phyloP scores from a whole-genome alignment of 53 echinoderm and acorn worm genomes.

The Arbacia lixula region DNA sequence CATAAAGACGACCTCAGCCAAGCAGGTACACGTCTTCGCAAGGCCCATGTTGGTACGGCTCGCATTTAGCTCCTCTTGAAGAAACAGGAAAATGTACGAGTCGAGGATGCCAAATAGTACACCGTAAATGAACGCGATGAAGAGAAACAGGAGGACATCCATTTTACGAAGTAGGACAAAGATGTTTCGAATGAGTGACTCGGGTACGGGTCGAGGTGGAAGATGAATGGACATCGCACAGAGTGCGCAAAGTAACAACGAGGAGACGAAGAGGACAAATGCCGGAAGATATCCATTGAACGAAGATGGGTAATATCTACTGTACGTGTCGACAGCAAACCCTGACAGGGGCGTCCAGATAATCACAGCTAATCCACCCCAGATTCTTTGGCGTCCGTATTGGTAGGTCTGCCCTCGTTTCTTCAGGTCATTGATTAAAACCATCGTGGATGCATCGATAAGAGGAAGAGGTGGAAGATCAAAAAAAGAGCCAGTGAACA shows the following conservation, averaged over 20 bases:
- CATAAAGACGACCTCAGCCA: conserved; percentile 86
- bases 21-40: conserved; percentile 77
- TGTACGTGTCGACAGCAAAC: conserved; percentile 59
- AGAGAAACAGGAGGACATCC: conserved; percentile 64
- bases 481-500: conserved; percentile 32
- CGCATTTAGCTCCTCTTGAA: conserved; percentile 68
- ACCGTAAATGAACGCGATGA: conserved; percentile 44
- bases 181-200: conserved; percentile 60
- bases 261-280: not conserved
- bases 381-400: conserved; percentile 72
- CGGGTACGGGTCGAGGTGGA: conserved; percentile 23
- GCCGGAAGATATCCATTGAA: conserved; percentile 52
- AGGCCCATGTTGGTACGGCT: conserved; percentile 85
- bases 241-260: not conserved
- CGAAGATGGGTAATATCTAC: not conserved
- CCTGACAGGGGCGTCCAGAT: conserved; percentile 64
- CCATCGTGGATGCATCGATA: conserved; percentile 66
- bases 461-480: conserved; percentile 45
- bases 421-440: conserved; percentile 42
- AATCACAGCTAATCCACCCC: conserved; percentile 75
- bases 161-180: conserved; percentile 49
- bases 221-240: conserved; percentile 18
- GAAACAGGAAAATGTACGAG: conserved; percentile 83
- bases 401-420: conserved; percentile 34
- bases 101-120: conserved; percentile 77